Base-by-base conservation (phyloP, 2,888 invertebrate genomes). In the Archaeoteleia sp. region DNA sequence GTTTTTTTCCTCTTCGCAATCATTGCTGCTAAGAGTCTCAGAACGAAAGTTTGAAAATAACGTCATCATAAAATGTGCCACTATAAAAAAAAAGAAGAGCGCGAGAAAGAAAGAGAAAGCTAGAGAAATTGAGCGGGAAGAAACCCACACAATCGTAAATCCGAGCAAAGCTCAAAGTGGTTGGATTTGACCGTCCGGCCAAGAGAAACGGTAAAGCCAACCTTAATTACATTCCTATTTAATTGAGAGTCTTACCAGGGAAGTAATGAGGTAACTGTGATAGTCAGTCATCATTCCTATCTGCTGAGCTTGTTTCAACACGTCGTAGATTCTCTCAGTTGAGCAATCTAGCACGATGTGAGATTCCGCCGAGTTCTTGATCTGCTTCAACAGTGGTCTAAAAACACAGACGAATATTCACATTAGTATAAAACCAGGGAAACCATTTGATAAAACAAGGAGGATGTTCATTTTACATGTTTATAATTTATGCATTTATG, bases 211-310 rank as follows among this genome's bases (percentile, higher is more conserved):
- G 13, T 29, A 35, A 49, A 43, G 30, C 32, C 32, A 42, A 30
- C 35, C 49, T 65, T 70, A 70, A 76, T 74, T 58, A 48, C 53
- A 43, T 65, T 69, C 45, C 32, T 45, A 55, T 70, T 76, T 70
- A 9, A 14, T 14, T 15, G 74, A 72, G 54, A 74, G 63, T 85
- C 89, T 89, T 87, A 95, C 95, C 88, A 97, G 86, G 1, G 96
- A 95, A 0, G 96, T 96, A 74, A 97, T 93, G 77, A 97, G 90
- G 83, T 95, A 97, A 86, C 95, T 95, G 86, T 96, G 96, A 83
- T 96, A 94, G 83, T 95, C 95, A 71, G 95, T 96, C 94, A 97
- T 96, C 95, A 97, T 95, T 70, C 97, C 97, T 74, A 97, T 94
- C 87, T 96, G 96, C 86, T 96, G 95, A 6, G 96, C 96, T 86